Evolutionary conservation across 1,140 invertebrate genomes (phyloP), one percentile per base, ranked within the genome.

Genomic region (Cydia splendana): DNA sequence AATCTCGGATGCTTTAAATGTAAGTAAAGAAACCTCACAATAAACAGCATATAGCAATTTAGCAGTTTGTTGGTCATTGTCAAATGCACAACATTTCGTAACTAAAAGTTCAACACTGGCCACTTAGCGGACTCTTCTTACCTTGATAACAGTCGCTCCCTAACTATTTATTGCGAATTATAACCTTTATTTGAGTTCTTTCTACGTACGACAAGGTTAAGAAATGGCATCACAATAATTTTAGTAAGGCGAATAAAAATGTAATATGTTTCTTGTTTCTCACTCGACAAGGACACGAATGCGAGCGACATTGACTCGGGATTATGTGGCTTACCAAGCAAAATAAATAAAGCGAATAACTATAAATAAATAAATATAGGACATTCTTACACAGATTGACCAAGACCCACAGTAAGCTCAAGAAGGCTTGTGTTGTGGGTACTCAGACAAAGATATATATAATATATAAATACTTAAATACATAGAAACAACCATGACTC

Each of bases 191-290:
- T 62, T 24, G 1, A 20, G 10, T 62, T 62, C 57, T 62, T 62
- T 62, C 57, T 62, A 62, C 57, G 57, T 24, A 24, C 7, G 20
- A 24, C 57, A 62, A 62, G 57, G 57, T 62, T 62, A 62, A 10
- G 20, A 62, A 62, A 62, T 62, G 57, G 57, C 57, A 62, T 62
- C 57, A 62, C 57, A 62, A 24, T 9, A n/a, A n/a, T 62, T 20
- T 57, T n/a, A 57, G 53, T 62, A 62, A 62, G 57, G 20, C 18
- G 57, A 62, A 62, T 62, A 62, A 20, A 62, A 10, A 62, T 20
- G 20, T 62, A 24, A 10, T 51, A 24, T 24, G 57, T 62, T 62
- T 62, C 20, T 24, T 62, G 5, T 57, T 57, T 57, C 53, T 3
- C 53, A 57, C 53, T 57, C 15, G n/a, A 9, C 57, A 62, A 62